A percentile compares a stretch with the other conserved stretches of the same genome.
These are phyloP conservation scores for Megamerina dolium DNA, from an alignment of 2,888 invertebrate species.

Conservation along the genomic window DNA sequence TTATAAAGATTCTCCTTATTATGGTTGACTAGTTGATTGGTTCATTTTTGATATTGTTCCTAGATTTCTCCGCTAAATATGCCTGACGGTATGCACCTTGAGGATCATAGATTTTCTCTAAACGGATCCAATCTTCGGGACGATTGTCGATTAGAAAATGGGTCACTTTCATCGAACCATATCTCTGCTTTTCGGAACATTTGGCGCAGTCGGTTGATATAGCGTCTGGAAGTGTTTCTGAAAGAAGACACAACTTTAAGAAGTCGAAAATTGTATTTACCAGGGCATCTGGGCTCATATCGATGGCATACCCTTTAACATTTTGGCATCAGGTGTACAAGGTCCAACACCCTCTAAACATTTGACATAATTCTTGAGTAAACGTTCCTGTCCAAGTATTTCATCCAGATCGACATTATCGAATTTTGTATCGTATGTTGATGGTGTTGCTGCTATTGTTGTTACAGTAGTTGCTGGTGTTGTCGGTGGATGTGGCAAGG, in stretches of 20 bases:
- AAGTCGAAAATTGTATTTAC: constrained; percentile 1
- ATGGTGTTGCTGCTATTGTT: constrained; percentile 9
- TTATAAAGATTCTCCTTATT: too few relatives aligned
- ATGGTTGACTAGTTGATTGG: too few relatives aligned
- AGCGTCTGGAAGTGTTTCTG: constrained; percentile 67
- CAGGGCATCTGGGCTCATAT: background rate
- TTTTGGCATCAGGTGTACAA: constrained; percentile 65
- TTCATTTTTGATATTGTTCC: background rate
- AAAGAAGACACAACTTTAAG: constrained; percentile 19
- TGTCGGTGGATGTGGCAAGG: constrained; percentile 28
- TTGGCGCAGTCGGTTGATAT: constrained; percentile 62
- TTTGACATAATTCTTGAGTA: constrained; percentile 60
- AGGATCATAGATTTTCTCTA: constrained; percentile 59
- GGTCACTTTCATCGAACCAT: constrained; percentile 61
- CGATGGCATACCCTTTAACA: constrained; percentile 57
- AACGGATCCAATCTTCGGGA: constrained; percentile 54
- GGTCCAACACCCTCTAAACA: constrained; percentile 60
- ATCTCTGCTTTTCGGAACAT: constrained; percentile 61
- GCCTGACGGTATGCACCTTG: constrained; percentile 57
- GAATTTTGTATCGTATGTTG: constrained; percentile 59
- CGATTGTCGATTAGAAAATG: constrained; percentile 50
- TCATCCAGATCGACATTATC: constrained; percentile 65
- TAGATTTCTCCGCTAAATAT: constrained; percentile 52
- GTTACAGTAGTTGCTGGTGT: constrained; percentile 23
- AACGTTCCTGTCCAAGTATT: constrained; percentile 58